phyloP scores from a whole-genome alignment of 2,113 vertebrate genomes.

The Platanista minor region DNA sequence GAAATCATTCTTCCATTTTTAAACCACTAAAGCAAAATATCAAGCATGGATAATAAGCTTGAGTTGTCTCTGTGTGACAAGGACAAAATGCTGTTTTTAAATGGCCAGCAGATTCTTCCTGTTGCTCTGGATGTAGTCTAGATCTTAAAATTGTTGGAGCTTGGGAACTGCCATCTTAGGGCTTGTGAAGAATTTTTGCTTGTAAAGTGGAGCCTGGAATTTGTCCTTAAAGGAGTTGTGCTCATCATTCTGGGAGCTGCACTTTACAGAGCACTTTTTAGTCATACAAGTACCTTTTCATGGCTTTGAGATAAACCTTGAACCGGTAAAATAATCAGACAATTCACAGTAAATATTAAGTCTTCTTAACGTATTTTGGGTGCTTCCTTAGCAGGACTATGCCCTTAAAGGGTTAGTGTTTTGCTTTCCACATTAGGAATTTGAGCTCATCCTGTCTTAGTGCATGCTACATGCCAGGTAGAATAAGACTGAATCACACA shows the following conservation, averaged over 20 bases:
- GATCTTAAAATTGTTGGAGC: not conserved
- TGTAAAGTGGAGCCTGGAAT: not conserved
- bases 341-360: not conserved
- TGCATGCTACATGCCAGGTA: not conserved
- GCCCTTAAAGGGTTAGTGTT: not conserved
- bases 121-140: not conserved
- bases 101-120: slow-evolving; percentile 3
- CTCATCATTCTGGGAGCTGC: not conserved
- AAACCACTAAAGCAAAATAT: not conserved
- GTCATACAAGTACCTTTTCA: not conserved
- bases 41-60: slow-evolving; percentile 48
- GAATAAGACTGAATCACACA: not conserved
- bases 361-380: not conserved
- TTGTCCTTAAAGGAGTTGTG: not conserved
- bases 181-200: not conserved
- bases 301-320: not conserved
- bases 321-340: not conserved
- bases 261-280: not conserved
- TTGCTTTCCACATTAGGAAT: not conserved
- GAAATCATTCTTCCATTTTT: slow-evolving; percentile 37
- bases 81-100: slow-evolving; percentile 50
- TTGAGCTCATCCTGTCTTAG: not conserved
- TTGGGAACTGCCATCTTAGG: not conserved
- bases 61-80: slow-evolving; percentile 32
- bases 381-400: not conserved